These are phyloP conservation scores for Austrolebias charrua DNA, from an alignment of 2,797 vertebrate species.

Conservation along the genomic window DNA sequence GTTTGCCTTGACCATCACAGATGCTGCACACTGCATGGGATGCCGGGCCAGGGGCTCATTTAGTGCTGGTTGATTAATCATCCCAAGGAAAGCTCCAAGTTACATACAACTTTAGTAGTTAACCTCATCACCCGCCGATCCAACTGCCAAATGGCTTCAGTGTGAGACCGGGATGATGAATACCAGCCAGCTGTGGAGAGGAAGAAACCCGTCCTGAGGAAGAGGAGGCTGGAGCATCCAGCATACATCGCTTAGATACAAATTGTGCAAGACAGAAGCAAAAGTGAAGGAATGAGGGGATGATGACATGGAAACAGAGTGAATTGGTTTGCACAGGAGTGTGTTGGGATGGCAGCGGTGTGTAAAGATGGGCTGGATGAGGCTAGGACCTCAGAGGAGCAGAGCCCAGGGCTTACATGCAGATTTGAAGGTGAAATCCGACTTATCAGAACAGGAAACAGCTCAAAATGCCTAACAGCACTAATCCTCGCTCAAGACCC, in stretches of 20 bases:
- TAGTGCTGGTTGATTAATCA: conserved; percentile 92
- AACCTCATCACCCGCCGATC: conserved; percentile 90
- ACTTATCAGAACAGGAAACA: conserved; percentile 81
- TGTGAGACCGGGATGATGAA: conserved; percentile 87
- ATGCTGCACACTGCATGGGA: conserved; percentile 80
- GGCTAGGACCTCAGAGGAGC: conserved; percentile 73
- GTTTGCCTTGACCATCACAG: conserved; percentile 82
- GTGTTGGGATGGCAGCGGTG: conserved; percentile 47
- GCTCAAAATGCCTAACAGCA: conserved; percentile 78
- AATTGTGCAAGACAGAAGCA: conserved; percentile 30
- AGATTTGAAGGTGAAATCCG: conserved; percentile 79
- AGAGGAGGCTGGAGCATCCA: conserved; percentile 50
- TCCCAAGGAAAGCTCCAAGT: conserved; percentile 85
- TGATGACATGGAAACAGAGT: background rate
- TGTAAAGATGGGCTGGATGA: conserved; percentile 64
- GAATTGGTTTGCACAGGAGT: conserved; percentile 15
- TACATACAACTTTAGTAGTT: conserved; percentile 94
- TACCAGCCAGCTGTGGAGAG: conserved; percentile 78
- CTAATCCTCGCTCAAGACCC: conserved; percentile 80
- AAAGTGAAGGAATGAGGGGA: conserved; percentile 40
- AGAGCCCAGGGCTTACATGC: conserved; percentile 77
- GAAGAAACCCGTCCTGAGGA: conserved; percentile 69
- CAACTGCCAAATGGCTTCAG: conserved; percentile 87
- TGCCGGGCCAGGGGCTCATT: conserved; percentile 76
- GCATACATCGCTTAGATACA: conserved; percentile 43